Evolutionary conservation across 2,888 invertebrate species (phyloP), one percentile per base, ranked within the genome.

Genomic region (Phyllotreta cruciferae): DNA sequence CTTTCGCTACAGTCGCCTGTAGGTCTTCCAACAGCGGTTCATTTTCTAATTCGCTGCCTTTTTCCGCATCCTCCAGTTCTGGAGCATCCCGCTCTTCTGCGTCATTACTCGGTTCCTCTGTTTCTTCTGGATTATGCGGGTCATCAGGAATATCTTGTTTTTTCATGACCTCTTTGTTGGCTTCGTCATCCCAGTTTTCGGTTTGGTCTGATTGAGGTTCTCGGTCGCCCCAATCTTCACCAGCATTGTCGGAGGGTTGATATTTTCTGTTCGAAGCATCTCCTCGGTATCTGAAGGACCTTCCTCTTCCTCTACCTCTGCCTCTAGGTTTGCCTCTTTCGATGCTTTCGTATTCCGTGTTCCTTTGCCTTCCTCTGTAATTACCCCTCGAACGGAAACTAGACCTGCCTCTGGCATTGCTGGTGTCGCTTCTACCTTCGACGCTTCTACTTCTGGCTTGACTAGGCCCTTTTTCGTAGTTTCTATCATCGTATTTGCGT

Each of bases 171-270:
- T 39, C 36, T 45, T 47, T 56, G 56, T 50, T 34, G 52, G 49
- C 44, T 53, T 58, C 67, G 34, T 41, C 44, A 41, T 66, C 64
- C 64, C 54, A 62, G 56, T 62, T 63, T 38, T 62, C 55, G n/a
- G 14, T 8, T 8, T 7, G 24, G 3, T 54, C 35, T 3, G 45
- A 8, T 35, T 44, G 56, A 47, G 7, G 4, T 9, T 54, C 60
- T 37, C 35, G 54, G 24, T 39, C n/a, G n/a, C n/a, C n/a, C n/a
- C n/a, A 10, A n/a, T 47, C 47, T 10, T 44, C 14, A 44, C 11
- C 14, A 2, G 11, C 47, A 10, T 37, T 42, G 44, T 62, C 13
- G 37, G 7, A n/a, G 58, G 11, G 45, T n/a, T 38, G 44, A 1
- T 39, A 13, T 7, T 52, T 50, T 45, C 61, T 45, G 24, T 24